Evolutionary conservation across 2,888 invertebrate species (phyloP).

Genomic region (Clitarchus hookeri): DNA sequence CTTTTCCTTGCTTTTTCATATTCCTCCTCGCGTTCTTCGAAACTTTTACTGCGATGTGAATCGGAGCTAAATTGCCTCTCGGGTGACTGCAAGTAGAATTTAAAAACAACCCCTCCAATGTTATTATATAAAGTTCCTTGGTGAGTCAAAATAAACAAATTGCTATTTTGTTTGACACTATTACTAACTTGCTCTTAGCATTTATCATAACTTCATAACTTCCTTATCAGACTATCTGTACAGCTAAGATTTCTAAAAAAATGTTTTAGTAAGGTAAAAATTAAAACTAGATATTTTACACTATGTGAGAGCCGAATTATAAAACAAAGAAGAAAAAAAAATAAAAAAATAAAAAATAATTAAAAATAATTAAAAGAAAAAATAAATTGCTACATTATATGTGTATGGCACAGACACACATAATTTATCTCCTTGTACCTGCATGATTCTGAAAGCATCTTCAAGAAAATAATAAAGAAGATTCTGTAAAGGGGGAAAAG

Average conservation of each 20-base stretch:
- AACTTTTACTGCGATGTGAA: conserved; percentile 76
- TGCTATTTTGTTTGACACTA: neutral
- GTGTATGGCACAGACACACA: neutral
- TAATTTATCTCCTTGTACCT: neutral
- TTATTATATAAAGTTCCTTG: neutral
- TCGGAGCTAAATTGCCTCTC: conserved; percentile 67
- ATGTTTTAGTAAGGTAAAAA: neutral
- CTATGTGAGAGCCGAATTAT: neutral
- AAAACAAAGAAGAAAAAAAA: neutral
- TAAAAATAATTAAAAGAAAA: neutral
- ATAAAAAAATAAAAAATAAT: no score
- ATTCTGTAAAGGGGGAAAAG: neutral
- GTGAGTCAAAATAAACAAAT: neutral
- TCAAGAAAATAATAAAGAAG: neutral
- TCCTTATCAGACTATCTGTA: neutral
- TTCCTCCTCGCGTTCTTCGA: conserved; percentile 90
- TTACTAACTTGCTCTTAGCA: neutral
- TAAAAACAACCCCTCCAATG: conserved; percentile 21
- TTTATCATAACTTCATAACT: no score
- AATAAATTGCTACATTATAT: neutral
- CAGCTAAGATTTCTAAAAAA: neutral
- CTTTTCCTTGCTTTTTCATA: conserved; percentile 83
- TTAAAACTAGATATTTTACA: neutral
- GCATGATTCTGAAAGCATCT: neutral
- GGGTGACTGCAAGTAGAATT: conserved; percentile 55